Evolutionary conservation across 2,797 vertebrate genomes (phyloP).

Genomic region (Nyctalus aviator): DNA sequence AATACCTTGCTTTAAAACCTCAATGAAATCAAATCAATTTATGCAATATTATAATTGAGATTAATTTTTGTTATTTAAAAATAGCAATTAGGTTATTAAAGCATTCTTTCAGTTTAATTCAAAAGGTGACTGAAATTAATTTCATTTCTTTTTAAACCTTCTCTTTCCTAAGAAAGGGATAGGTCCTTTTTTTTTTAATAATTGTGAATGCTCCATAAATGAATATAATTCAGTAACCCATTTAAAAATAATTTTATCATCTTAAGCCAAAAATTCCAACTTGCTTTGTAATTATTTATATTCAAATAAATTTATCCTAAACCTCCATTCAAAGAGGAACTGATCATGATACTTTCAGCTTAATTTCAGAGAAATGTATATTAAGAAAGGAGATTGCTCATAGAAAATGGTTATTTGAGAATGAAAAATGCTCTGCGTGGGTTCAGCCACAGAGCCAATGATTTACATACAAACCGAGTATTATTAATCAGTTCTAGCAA

Average conservation of each 20-base stretch:
- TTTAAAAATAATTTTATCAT: constrained; percentile 19
- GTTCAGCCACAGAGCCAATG: neutral
- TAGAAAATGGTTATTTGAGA: neutral
- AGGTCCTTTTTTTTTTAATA: neutral
- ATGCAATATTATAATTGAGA: neutral
- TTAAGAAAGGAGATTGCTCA: neutral
- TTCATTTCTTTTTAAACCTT: constrained; percentile 44
- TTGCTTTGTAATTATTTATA: neutral
- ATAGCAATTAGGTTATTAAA: constrained; percentile 17
- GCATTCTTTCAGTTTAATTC: constrained; percentile 32
- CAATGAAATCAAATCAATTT: constrained; percentile 62
- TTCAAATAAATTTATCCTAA: neutral
- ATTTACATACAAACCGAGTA: neutral
- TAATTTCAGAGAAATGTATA: neutral
- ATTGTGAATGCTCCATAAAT: neutral
- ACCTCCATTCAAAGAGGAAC: neutral
- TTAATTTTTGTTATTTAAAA: constrained; percentile 35
- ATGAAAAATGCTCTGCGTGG: neutral
- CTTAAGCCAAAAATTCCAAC: neutral
- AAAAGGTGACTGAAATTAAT: constrained; percentile 47
- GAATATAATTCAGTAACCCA: neutral
- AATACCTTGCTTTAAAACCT: neutral
- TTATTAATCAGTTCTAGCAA: neutral
- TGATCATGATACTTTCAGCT: neutral
- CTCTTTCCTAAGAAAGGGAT: neutral